Conservation (phyloP, 2,113 vertebrate genomes). For the Plotosus lineatus region DNA sequence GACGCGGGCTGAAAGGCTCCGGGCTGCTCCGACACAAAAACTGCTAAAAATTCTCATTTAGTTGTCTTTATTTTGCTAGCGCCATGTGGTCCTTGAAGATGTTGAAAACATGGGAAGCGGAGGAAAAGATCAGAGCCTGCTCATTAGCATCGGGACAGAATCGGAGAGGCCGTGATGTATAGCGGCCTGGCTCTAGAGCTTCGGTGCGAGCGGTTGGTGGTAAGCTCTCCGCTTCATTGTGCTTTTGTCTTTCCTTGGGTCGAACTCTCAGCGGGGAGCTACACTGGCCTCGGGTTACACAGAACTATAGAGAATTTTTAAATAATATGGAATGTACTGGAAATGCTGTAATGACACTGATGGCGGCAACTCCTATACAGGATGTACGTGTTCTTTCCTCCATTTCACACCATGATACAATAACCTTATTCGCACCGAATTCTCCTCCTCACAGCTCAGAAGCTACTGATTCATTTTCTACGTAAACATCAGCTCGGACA, state of each 20-base stretch:
- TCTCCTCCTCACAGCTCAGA: background rate
- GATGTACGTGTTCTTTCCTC: background rate
- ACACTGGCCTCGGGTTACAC: constrained; percentile 81
- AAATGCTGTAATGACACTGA: constrained; percentile 19
- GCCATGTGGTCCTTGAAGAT: constrained; percentile 99
- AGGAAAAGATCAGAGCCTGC: constrained; percentile 98
- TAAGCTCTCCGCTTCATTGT: constrained; percentile 89
- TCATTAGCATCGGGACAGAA: constrained; percentile 97
- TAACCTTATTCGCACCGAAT: background rate
- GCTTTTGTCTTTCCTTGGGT: constrained; percentile 85
- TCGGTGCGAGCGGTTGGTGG: constrained; percentile 84
- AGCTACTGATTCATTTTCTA: background rate
- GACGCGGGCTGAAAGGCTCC: constrained; percentile 83
- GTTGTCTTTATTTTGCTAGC: constrained; percentile 99
- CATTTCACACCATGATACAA: background rate
- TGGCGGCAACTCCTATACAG: background rate
- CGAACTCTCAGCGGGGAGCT: constrained; percentile 83
- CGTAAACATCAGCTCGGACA: background rate
- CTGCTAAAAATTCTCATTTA: constrained; percentile 99
- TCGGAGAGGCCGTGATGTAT: constrained; percentile 90
- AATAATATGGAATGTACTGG: constrained; percentile 35
- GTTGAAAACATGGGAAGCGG: constrained; percentile 98
- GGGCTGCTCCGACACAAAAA: constrained; percentile 86
- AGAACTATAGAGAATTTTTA: constrained; percentile 81
- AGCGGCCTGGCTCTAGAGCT: constrained; percentile 87